Evolutionary conservation across 2,113 vertebrate species (phyloP), one percentile per base, ranked within the genome.

Genomic region (Illadopsis cleaveri): DNA sequence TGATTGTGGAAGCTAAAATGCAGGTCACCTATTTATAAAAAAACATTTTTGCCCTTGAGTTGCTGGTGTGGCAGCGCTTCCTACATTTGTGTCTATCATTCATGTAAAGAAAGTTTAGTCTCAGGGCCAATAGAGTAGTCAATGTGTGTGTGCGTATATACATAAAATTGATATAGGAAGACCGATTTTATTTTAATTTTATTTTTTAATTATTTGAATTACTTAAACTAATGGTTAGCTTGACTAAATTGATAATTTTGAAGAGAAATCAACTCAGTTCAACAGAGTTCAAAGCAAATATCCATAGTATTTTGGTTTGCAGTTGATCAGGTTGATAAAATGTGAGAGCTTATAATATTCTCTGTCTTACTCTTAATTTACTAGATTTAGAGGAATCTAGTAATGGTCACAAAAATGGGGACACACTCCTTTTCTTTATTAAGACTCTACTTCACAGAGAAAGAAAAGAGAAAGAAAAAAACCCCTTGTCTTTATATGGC

Each of bases 1-100:
- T 89, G 61, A 85, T 45, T 42, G 57, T 78, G 31, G 58, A 92
- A 91, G 45, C 40, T 66, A 84, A 97, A 97, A 92, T 78, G 48
- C 68, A 81, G 48, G 47, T 92, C 53, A 96, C 21, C 10, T 82
- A 61, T 91, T 92, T 93, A 83, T 89, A 93, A 94, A 90, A 77
- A 23, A 40, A 0, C 23, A 85, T 82, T 93, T 95, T 95, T 95
- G 30, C 15, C 48, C 60, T 87, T 94, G 62, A 96, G 28, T 53
- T 89, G 31, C 42, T 89, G 70, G 73, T 86, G 35, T 31, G 71
- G 40, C 45, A 95, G 45, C 6, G 38, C 57, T 71, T 73, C 12
- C 12, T 51, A 30, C 47, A 51, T 64, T 87, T 40, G 12, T 82
- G 25, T 72, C 50, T 78, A 28, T 35, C 53, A 89, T 92, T 92